Percentiles rank a stretch among this genome's conserved stretches.
These are phyloP conservation scores for Cygnus atratus DNA, from an alignment of 2,113 vertebrate genomes.

Conservation along the genomic window DNA sequence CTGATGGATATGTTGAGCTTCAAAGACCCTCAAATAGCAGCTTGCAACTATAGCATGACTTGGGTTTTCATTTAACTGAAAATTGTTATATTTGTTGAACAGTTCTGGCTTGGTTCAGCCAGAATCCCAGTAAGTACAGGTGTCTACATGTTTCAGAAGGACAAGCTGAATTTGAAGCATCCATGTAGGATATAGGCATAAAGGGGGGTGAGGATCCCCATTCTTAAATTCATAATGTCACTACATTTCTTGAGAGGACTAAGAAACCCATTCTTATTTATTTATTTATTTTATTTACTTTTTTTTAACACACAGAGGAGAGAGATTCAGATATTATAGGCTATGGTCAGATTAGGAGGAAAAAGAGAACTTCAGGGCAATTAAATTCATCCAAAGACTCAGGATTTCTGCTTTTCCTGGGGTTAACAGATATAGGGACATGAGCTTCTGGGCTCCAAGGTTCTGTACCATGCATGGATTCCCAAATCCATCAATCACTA, in stretches of 20 bases:
- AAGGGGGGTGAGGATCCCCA: background rate
- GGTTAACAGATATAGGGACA: accelerated
- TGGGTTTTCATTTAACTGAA: background rate
- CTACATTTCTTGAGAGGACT: background rate
- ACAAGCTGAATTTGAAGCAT: background rate
- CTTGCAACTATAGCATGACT: background rate
- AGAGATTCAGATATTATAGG: background rate
- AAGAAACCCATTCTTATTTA: background rate
- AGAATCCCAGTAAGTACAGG: background rate
- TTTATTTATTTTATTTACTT: background rate
- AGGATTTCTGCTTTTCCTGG: background rate
- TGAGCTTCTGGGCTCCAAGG: background rate
- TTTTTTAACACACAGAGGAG: background rate
- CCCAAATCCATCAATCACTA: background rate
- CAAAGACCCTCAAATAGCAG: background rate
- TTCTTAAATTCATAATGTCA: background rate
- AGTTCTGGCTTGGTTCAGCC: background rate
- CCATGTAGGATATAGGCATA: background rate
- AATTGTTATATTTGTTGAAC: background rate
- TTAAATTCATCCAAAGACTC: background rate
- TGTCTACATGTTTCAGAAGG: background rate
- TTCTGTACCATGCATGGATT: background rate
- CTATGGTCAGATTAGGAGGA: background rate
- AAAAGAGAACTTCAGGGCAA: background rate
- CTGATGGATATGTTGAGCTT: accelerated